These are phyloP conservation scores for Cairina moschata DNA, from an alignment of 2,113 vertebrate species.

Conservation along the genomic window DNA sequence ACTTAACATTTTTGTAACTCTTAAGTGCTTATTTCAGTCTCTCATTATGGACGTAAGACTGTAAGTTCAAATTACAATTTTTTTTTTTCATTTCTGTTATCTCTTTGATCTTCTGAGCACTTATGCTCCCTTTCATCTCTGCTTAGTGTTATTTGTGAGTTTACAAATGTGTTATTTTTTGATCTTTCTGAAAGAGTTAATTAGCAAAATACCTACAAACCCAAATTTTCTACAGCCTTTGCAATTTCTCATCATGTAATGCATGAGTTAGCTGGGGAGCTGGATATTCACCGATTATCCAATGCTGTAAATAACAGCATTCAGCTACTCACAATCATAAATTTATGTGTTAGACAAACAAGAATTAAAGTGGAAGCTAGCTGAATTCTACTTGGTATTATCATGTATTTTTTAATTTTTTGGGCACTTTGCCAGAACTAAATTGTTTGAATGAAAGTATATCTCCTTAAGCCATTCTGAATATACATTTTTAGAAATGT, in stretches of 20 bases:
- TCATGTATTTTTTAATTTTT: background rate
- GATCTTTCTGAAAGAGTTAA: background rate
- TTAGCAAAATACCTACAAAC: background rate
- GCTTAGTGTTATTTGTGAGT: background rate
- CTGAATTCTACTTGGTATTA: background rate
- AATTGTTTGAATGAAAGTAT: background rate
- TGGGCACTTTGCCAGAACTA: background rate
- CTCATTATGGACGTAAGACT: background rate
- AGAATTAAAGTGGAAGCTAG: background rate
- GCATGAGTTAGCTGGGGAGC: background rate
- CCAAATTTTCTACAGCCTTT: background rate
- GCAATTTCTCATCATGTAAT: background rate
- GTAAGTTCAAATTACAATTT: background rate
- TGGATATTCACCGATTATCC: background rate
- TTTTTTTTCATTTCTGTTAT: background rate
- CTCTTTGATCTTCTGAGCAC: background rate
- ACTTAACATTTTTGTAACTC: background rate
- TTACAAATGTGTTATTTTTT: background rate
- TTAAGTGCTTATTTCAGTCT: background rate
- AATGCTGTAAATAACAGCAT: background rate
- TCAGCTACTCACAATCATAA: background rate
- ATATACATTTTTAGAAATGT: background rate
- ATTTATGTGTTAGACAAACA: background rate
- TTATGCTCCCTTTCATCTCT: background rate
- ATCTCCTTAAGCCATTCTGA: background rate